Conservation (phyloP, 2,888 invertebrate genomes). For the Cyaniris semiargus region DNA sequence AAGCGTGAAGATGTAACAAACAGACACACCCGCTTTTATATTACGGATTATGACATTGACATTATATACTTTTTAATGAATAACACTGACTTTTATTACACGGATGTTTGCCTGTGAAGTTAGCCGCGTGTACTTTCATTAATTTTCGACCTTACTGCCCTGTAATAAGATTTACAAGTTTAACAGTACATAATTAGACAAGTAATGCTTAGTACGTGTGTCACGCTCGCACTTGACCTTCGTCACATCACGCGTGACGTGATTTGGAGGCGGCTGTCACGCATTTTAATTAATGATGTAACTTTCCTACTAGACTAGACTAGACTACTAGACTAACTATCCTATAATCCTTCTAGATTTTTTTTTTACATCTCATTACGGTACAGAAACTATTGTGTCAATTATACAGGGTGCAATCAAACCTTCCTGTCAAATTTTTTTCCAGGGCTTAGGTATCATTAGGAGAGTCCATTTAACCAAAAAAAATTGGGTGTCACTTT, state of each 20-base stretch:
- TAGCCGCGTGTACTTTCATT: neutral
- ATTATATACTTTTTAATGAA: neutral
- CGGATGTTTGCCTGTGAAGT: neutral
- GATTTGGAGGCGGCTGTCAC: neutral
- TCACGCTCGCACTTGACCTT: conserved; percentile 15
- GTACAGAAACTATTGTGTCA: no score
- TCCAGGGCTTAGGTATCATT: no score
- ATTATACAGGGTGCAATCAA: no score
- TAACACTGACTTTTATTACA: neutral
- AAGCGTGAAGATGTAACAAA: neutral
- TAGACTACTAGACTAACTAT: no score
- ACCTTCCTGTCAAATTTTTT: no score
- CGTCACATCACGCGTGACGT: neutral
- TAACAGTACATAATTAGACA: conserved; percentile 4
- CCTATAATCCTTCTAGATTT: neutral
- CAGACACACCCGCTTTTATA: neutral
- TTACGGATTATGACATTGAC: neutral
- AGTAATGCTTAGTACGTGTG: neutral
- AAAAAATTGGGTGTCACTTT: no score
- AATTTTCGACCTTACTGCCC: neutral
- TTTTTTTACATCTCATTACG: no score
- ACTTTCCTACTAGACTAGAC: neutral
- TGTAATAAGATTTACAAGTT: neutral
- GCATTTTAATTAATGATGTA: neutral
- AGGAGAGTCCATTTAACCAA: no score